Evolutionary conservation across 2,888 invertebrate genomes (phyloP), one percentile per base, ranked within the genome.

Genomic region (Idaea straminata): DNA sequence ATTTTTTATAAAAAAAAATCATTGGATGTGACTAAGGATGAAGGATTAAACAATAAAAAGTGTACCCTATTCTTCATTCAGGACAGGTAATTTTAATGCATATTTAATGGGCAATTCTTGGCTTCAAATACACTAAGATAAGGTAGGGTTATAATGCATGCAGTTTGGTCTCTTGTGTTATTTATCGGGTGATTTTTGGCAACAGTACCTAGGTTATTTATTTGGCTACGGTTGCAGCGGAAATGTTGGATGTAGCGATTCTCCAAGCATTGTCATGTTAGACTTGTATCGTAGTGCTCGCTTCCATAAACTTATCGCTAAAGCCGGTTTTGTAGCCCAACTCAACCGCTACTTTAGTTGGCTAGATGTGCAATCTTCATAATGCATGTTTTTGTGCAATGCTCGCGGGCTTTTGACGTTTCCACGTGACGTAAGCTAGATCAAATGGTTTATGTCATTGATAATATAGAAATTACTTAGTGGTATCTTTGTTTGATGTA

Each of bases 151-250:
- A 90, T 92, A 92, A 92, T 91, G 91, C 91, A 92, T 91, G 86
- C 91, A 89, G 91, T 91, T 87, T 89, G 89, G 88, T 84, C 84
- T 72, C 83, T 81, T 73, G 85, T 81, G 84, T 92, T 92, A 92
- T 92, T 92, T 92, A 92, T 90, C 84, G 92, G 88, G 91, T 91
- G 91, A 92, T 92, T 92, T 92, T 92, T 92, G 92, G 92, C 92
- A 92, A 90, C 89, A 83, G 83, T 79, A 82, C 80, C 71, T 73
- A 71, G 68, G 72, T 57, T 70, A 66, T 71, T 71, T 67, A 68
- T 67, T 61, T 67, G 68, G 70, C 69, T 64, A 69, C 47, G 61
- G 58, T 16, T 59, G 58, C 15, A 34, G 34, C 59, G 34, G 34
- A 59, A 59, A 59, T 34, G 34, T 25, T 7, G 34, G 34, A 16